phyloP scores from a whole-genome alignment of 2,113 vertebrate genomes.

The Glaucidium brasilianum region DNA sequence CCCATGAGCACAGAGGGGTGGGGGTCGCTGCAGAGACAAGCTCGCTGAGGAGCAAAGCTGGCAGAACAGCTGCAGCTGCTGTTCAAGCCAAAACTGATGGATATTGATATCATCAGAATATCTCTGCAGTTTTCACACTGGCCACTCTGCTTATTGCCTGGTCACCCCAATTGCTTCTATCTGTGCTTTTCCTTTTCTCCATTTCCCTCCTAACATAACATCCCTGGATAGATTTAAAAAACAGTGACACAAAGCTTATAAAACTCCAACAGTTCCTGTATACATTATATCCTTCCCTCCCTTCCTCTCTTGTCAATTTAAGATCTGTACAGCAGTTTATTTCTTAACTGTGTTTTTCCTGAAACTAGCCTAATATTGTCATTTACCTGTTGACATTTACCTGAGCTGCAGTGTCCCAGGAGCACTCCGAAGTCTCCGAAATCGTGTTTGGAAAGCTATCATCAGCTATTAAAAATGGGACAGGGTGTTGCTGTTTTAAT shows the following conservation, averaged over 20 bases:
- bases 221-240: neutral
- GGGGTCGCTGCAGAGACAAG: neutral
- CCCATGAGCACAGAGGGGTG: fast-evolving
- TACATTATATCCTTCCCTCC: neutral
- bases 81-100: neutral
- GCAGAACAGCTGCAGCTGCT: neutral
- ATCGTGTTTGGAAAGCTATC: neutral
- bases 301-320: neutral
- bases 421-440: neutral
- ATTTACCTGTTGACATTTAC: too few relatives aligned
- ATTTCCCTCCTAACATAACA: neutral
- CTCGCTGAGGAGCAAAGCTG: neutral
- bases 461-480: neutral
- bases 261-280: neutral
- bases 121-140: neutral
- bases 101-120: neutral
- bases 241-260: neutral
- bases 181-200: neutral
- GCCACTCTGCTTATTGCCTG: neutral
- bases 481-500: neutral
- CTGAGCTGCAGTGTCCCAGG: neutral
- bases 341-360: neutral
- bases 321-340: neutral
- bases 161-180: neutral
- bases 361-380: too few relatives aligned